These are phyloP conservation scores for Siniperca undulata DNA, from an alignment of 2,797 vertebrate species.

Conservation along the genomic window DNA sequence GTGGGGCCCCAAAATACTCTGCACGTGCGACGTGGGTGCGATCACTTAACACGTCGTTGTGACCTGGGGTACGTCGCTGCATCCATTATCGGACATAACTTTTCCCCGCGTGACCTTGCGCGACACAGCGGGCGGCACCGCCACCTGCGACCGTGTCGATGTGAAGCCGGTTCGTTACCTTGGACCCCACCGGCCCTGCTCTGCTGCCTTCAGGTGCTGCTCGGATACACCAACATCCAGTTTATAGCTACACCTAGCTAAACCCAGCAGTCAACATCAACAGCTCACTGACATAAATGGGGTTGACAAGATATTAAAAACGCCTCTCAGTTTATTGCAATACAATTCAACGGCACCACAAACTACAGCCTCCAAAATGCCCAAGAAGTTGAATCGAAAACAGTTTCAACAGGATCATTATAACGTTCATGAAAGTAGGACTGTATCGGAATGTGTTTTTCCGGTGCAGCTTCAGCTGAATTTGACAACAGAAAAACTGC, in stretches of 20 bases:
- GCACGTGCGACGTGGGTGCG: constrained; percentile 47
- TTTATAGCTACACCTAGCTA: background rate
- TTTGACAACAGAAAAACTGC: background rate
- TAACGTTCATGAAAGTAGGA: background rate
- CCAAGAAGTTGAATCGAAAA: too few species aligned
- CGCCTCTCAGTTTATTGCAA: background rate
- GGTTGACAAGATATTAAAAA: background rate
- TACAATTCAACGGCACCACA: background rate
- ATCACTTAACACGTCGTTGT: constrained; percentile 40
- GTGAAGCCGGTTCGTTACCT: background rate
- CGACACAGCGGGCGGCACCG: background rate
- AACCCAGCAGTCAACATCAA: background rate
- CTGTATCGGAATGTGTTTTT: background rate
- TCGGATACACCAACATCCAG: background rate
- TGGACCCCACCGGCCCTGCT: background rate
- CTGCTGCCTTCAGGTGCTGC: constrained; percentile 17
- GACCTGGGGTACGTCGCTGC: background rate
- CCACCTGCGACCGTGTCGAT: background rate
- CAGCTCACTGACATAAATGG: background rate
- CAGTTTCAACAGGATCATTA: background rate
- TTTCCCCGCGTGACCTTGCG: background rate
- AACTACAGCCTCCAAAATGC: background rate
- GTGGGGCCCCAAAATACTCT: constrained; percentile 45
- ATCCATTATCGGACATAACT: constrained; percentile 56
- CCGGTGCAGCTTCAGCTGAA: background rate